Conservation (phyloP, 2,797 vertebrate genomes). For the Anguilla obscura region DNA sequence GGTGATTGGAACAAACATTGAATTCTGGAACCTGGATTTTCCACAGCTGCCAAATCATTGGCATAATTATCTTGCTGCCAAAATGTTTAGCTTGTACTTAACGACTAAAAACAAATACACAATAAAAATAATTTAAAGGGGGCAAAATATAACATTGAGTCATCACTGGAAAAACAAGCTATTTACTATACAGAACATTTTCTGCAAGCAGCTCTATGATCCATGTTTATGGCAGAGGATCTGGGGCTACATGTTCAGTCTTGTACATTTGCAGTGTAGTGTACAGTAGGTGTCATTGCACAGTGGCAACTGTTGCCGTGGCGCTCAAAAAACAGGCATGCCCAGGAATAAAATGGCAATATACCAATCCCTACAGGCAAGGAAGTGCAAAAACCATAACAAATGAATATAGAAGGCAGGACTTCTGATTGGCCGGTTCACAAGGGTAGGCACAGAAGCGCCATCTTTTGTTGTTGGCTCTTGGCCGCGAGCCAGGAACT, state of each 20-base stretch:
- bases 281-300: not conserved
- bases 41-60: not conserved
- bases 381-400: not conserved
- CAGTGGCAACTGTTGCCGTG: not conserved
- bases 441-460: not conserved
- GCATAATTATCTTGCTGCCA: not conserved
- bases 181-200: not conserved
- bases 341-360: not conserved
- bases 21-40: not conserved
- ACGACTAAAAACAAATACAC: not conserved
- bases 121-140: not conserved
- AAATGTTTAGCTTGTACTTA: not conserved
- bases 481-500: not conserved
- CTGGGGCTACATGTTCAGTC: not conserved
- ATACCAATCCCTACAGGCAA: not conserved
- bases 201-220: not conserved
- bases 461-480: not conserved
- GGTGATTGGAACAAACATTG: not conserved
- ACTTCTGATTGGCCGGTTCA: not conserved
- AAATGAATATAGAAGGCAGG: not conserved
- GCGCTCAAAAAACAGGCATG: slow-evolving; percentile 2
- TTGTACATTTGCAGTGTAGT: not conserved
- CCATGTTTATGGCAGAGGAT: not conserved
- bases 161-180: not conserved
- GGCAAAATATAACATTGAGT: not conserved